A percentile compares a stretch with the other conserved stretches of the same genome.
phyloP scores from a whole-genome alignment of 2,113 vertebrate genomes.

The Balaeniceps rex region DNA sequence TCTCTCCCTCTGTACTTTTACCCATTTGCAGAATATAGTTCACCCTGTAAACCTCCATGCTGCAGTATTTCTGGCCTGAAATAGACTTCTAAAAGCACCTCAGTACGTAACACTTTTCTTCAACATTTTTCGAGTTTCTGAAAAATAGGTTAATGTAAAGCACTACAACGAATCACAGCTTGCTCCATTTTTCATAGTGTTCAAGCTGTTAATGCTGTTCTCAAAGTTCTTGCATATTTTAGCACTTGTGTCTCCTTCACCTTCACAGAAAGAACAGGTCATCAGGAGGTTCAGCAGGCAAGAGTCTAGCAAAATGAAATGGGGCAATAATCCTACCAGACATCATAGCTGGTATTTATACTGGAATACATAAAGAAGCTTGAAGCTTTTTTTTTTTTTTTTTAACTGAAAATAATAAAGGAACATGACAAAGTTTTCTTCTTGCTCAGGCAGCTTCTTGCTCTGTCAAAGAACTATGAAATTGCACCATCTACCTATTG shows the following conservation, averaged over 20 bases:
- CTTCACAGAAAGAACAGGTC: conserved; percentile 23
- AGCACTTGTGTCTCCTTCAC: neutral
- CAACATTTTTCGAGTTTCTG: neutral
- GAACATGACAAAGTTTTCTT: neutral
- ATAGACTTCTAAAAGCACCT: neutral
- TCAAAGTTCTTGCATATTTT: conserved; percentile 23
- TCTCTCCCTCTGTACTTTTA: neutral
- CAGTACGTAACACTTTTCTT: neutral
- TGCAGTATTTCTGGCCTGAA: neutral
- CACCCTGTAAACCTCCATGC: neutral
- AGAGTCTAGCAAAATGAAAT: neutral
- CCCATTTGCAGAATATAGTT: neutral
- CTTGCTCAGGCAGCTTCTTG: neutral
- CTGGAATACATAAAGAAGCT: neutral
- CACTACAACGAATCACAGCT: neutral
- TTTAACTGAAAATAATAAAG: neutral
- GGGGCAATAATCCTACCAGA: neutral
- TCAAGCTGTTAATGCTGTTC: neutral
- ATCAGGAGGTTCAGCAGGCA: neutral
- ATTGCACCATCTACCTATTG: neutral
- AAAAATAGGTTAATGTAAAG: conserved; percentile 7
- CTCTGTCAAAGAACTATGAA: neutral
- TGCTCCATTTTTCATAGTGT: neutral
- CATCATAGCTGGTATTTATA: neutral
- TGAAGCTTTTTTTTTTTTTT: neutral